Base-by-base conservation (phyloP, 2,113 vertebrate genomes). In the Psophia crepitans region DNA sequence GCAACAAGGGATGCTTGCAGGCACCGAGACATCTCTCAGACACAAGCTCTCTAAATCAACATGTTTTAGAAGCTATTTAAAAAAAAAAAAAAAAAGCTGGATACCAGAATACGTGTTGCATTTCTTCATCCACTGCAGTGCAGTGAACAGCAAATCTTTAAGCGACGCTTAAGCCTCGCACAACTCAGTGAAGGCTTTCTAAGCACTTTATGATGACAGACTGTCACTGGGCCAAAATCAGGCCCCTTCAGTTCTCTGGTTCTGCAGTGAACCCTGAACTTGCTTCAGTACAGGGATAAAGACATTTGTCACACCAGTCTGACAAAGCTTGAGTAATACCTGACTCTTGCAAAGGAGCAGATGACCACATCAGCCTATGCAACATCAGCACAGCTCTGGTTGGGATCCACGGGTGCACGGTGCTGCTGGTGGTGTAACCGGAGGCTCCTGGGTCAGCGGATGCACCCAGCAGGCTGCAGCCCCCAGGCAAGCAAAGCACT, bases 11-110 rank as follows among this genome's bases (percentile, higher is more conserved):
- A 66, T 13, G 43, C 43, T 33, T 81, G 48, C 65, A 85, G 84
- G 54, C 63, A 27, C 70, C 32, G 44, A 92, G 79, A 93, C 48
- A 44, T 70, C 83, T 84, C 86, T 66, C 84, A 87, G 68, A 61
- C 48, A 71, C 43, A 21, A 37, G 37, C 14, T 70, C 12, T 56
- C 69, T 14, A 85, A 91, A 77, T 27, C 43, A 64, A 58, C 35
- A 32, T 17, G 41, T 20, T 85, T 86, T 28, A 79, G 39, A 74
- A 60, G 44, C 13, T 84, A 57, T 65, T 83, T 18, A 12, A 21
- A 14, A 20, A 65, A 33, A 27, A 21, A 33, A 15, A 53, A 19
- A 41, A 12, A 48, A 53, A 74, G 19, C 39, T 76, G 46, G 32
- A 23, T 93, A 68, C 44, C 68, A 89, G 60, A 71, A 56, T n/a